phyloP scores from a whole-genome alignment of 2,113 vertebrate genomes.

The Sus scrofa region T2T-Sscrofa CM000817.6:138464501-138465000 shows the following conservation, averaged over 20 bases:
- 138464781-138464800: conserved; percentile 78
- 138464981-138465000: conserved; percentile 47
- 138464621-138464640: conserved; percentile 77
- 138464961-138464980: conserved; percentile 36
- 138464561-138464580: conserved; percentile 68
- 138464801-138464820: conserved; percentile 76
- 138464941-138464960: conserved; percentile 62
- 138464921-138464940: conserved; percentile 53
- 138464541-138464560: conserved; percentile 14
- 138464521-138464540: conserved; percentile 10
- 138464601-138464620: conserved; percentile 72
- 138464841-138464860: conserved; percentile 69
- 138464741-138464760: conserved; percentile 82
- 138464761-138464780: conserved; percentile 76
- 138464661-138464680: conserved; percentile 82
- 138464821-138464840: conserved; percentile 83
- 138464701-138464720: conserved; percentile 73
- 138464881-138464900: conserved; percentile 82
- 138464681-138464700: conserved; percentile 67
- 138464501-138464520: conserved; percentile 51
- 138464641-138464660: conserved; percentile 75
- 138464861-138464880: conserved; percentile 70
- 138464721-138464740: conserved; percentile 83
- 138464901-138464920: conserved; percentile 69
- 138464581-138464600: conserved; percentile 53